phyloP scores from a whole-genome alignment of 1,140 invertebrate genomes.

The Drosophila elegans region DNA sequence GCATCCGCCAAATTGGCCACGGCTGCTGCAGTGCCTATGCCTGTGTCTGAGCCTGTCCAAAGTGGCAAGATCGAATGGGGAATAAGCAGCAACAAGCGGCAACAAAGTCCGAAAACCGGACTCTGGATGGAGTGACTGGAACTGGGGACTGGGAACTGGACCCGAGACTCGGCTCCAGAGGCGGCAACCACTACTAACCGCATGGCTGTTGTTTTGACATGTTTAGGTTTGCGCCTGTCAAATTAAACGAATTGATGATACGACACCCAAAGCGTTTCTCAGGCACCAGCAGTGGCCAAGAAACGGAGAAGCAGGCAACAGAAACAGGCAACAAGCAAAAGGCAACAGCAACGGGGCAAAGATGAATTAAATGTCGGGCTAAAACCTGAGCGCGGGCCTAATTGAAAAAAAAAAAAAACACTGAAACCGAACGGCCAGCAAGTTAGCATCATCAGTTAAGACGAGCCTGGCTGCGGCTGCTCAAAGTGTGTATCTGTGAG shows the following conservation, averaged over 20 bases:
- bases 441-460: conserved; percentile 58
- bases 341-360: conserved; percentile 43
- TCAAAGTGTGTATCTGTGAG: conserved; percentile 40
- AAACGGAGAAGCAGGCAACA: conserved; percentile 20
- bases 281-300: conserved; percentile 47
- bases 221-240: conserved; percentile 85
- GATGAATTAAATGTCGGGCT: conserved; percentile 81
- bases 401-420: conserved; percentile 68
- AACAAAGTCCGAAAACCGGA: conserved; percentile 52
- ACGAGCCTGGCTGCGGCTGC: neutral
- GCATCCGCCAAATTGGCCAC: conserved; percentile 69
- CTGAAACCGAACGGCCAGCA: conserved; percentile 55
- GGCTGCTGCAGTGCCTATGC: conserved; percentile 41
- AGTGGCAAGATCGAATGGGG: conserved; percentile 7
- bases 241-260: conserved; percentile 85
- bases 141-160: neutral
- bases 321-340: conserved; percentile 8
- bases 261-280: conserved; percentile 85
- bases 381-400: conserved; percentile 78
- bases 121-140: conserved; percentile 2
- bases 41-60: conserved; percentile 7
- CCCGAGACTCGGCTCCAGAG: conserved; percentile 49
- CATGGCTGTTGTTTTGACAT: conserved; percentile 85
- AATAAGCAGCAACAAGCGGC: conserved; percentile 24
- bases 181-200: conserved; percentile 67